Base-by-base conservation (phyloP, 2,113 vertebrate species). In the Onychostruthus taczanowskii region DNA sequence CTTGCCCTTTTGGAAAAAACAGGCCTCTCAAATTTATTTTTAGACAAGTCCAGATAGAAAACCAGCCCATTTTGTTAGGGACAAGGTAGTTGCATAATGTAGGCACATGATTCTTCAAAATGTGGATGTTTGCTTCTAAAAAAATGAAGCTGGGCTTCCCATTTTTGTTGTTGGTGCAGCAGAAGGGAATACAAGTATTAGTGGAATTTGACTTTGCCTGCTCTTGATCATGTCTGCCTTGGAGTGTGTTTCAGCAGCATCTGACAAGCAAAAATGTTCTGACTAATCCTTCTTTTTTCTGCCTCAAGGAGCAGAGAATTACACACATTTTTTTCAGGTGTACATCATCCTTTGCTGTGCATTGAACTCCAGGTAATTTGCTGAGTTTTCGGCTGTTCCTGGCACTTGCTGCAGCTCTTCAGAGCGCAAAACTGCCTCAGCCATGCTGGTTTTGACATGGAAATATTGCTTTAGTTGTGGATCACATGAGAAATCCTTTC, bases 1-100 rank as follows among this genome's bases (percentile, higher is more conserved):
- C 43, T 85, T 87, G 35, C 33, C 61, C 87, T 85, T 87, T 41
- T 76, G 72, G 75, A 50, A 87, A 94, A 94, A 93, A 63, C 31
- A 66, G 27, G 20, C 46, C 78, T 84, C 46, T 47, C 58, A 74
- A 3, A 46, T 76, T 58, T 95, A 95, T 93, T 94, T 96, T 95
- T 88, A 95, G 84, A 41, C 39, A 83, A 13, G 43, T 17, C 58
- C 55, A 24, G 33, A 16, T 49, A 91, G 78, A 83, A 84, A 95
- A 90, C 28, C 55, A 83, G 24, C 46, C 53, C 35, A 7, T 91
- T 94, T 94, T 6, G 6, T 66, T 50, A 50, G 58, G 69, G 28
- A 33, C n/a, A 59, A 35, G 17, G 26, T 46, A 26, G 69, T 72
- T 96, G 77, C 76, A 68, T 87, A 82, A 85, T 11, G 11, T 74